A percentile compares a stretch with the other conserved stretches of the same genome.
Evolutionary conservation across 2,888 invertebrate species (phyloP).

Genomic region (Trachelus iudaicus): DNA sequence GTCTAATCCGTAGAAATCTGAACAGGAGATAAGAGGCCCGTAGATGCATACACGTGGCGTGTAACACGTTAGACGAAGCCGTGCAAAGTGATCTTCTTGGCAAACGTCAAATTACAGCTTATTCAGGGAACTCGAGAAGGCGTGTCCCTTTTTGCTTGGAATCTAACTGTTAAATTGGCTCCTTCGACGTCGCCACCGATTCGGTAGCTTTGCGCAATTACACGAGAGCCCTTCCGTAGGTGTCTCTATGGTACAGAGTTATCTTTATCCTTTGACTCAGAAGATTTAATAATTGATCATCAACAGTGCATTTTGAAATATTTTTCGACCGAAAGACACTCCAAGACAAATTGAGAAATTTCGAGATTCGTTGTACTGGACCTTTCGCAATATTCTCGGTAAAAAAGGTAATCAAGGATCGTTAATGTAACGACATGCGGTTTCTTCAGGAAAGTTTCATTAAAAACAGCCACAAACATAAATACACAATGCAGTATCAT

Average conservation of each 20-base stretch:
- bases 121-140: not conserved
- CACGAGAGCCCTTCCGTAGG: not conserved
- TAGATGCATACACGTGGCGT: not conserved
- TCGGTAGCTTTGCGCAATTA: not conserved
- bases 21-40: not conserved
- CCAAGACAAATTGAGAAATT: not conserved
- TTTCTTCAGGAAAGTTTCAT: not conserved
- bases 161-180: constrained; percentile 1
- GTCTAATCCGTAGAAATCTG: not conserved
- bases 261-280: not conserved
- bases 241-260: not conserved
- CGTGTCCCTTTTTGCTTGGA: not conserved
- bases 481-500: not conserved
- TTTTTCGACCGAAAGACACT: not conserved
- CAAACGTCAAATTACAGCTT: not conserved
- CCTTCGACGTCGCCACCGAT: not conserved
- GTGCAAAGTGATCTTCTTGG: not conserved
- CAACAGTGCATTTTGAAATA: not conserved
- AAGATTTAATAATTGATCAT: not conserved
- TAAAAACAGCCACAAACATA: not conserved
- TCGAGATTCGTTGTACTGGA: not conserved
- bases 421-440: not conserved
- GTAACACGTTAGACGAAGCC: not conserved
- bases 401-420: not conserved
- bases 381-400: not conserved